Evolutionary conservation across 2,797 vertebrate genomes (phyloP), one percentile per base, ranked within the genome.

Genomic region (Platalea minor): DNA sequence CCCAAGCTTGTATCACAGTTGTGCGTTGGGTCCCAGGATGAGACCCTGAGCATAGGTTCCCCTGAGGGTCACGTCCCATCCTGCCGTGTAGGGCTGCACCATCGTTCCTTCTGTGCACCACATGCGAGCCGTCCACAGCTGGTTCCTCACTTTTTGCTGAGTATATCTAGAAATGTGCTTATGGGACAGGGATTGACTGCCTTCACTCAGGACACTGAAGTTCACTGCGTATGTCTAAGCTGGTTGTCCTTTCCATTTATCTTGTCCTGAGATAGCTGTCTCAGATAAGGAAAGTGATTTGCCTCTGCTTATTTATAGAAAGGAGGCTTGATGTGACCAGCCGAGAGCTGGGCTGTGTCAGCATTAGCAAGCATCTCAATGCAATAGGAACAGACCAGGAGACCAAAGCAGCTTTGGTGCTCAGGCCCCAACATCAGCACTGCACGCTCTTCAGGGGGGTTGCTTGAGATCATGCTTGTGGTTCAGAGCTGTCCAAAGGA

Each of bases 1-100:
- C 35, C 45, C 26, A 16, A 17, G 13, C 8, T 65, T 69, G 8
- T 16, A 31, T 11, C 45, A 13, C 35, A 50, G 13, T 5, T 57
- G 25, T 60, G 17, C 1, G 0, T 1, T 4, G 8, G 13, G 4
- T 54, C 23, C 43, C 50, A 45, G 50, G 19, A 54, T 60, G 54
- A 82, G 45, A 64, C 19, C 10, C 57, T 61, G 43, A 63, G 23
- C 31, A 11, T 5, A 26, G 5, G 9, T 45, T 75, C 11, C 14
- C 60, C 19, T n/a, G 60, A 85, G 13, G 16, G 8, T 69, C 25
- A 26, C 0, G 1, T 79, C 7, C 8, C 7, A 14, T 75, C 25
- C 50, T 82, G 65, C 45, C 19, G 33, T 3, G 13, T 2, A 48
- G 6, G 15, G 31, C 33, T 85, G 74, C 11, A 31, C 11, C 70